A percentile compares a stretch with the other conserved stretches of the same genome.
These are phyloP conservation scores for Phaethornis superciliosus DNA, from an alignment of 2,113 vertebrate genomes.

Conservation along the genomic window DNA sequence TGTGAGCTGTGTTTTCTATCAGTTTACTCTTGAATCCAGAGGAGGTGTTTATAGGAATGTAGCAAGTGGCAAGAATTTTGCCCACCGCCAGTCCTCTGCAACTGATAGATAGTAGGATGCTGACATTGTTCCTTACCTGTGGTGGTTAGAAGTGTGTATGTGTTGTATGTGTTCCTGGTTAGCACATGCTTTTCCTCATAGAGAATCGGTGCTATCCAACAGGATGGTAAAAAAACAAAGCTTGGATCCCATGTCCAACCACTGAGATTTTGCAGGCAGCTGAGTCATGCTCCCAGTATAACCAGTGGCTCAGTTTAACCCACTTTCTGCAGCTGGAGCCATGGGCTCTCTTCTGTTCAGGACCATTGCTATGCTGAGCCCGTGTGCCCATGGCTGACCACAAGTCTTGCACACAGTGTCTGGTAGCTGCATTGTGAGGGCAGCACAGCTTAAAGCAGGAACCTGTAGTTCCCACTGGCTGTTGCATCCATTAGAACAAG, in stretches of 20 bases:
- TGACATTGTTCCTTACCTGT: neutral
- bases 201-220: neutral
- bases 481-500: neutral
- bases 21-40: neutral
- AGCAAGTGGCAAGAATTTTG: neutral
- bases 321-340: neutral
- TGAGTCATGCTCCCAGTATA: neutral
- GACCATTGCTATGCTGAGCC: neutral
- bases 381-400: rapidly evolving
- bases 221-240: neutral
- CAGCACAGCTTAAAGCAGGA: neutral
- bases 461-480: neutral
- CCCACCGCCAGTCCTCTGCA: neutral
- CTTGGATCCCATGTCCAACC: neutral
- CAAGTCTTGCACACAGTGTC: neutral
- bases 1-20: constrained; percentile 11
- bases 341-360: neutral
- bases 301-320: neutral
- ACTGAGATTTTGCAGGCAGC: neutral
- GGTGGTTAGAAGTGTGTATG: constrained; percentile 10
- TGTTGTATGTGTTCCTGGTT: neutral
- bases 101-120: neutral
- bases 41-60: neutral
- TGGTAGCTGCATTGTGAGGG: neutral
- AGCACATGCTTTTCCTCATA: neutral